Evolutionary conservation across 1,140 invertebrate genomes (phyloP).

Genomic region (Drosophila pseudoobscura): DNA sequence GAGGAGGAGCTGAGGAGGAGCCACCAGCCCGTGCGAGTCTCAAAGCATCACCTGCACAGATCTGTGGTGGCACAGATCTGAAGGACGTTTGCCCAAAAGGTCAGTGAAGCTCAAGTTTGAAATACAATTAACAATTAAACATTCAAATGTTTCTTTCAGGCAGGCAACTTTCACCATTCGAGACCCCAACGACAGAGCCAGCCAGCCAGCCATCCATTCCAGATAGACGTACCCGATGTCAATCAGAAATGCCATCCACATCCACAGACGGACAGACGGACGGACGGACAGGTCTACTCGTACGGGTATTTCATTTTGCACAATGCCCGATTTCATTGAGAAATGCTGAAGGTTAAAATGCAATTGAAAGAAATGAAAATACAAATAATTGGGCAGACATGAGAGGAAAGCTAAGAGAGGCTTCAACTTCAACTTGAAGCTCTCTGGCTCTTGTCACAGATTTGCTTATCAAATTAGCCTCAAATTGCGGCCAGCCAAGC

Average conservation of each 20-base stretch:
- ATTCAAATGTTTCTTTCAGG: conserved; percentile 64
- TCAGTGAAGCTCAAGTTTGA: conserved; percentile 31
- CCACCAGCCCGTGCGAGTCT: too few relatives aligned
- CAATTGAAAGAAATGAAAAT: conserved; percentile 68
- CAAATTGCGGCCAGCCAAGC: not conserved
- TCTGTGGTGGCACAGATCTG: conserved; percentile 42
- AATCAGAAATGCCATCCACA: conserved; percentile 71
- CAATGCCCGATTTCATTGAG: conserved; percentile 60
- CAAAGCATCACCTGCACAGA: too few relatives aligned
- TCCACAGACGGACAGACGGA: conserved; percentile 2
- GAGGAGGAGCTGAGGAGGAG: not conserved
- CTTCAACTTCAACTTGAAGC: conserved; percentile 11
- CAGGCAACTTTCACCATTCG: conserved; percentile 59
- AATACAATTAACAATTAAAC: conserved; percentile 70
- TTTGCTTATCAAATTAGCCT: conserved; percentile 43
- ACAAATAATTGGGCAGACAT: conserved; percentile 53
- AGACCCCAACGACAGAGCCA: not conserved
- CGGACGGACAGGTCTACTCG: conserved; percentile 11
- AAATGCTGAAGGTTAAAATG: conserved; percentile 77
- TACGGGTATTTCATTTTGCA: conserved; percentile 30
- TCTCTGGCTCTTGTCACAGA: conserved; percentile 17
- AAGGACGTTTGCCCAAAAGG: conserved; percentile 70
- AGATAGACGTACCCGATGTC: conserved; percentile 35
- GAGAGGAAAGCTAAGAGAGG: conserved; percentile 68
- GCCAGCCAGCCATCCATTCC: conserved; percentile 15